These are phyloP conservation scores for Pseudomyrmex concolor DNA, from an alignment of 1,140 invertebrate species.

Conservation along the genomic window DNA sequence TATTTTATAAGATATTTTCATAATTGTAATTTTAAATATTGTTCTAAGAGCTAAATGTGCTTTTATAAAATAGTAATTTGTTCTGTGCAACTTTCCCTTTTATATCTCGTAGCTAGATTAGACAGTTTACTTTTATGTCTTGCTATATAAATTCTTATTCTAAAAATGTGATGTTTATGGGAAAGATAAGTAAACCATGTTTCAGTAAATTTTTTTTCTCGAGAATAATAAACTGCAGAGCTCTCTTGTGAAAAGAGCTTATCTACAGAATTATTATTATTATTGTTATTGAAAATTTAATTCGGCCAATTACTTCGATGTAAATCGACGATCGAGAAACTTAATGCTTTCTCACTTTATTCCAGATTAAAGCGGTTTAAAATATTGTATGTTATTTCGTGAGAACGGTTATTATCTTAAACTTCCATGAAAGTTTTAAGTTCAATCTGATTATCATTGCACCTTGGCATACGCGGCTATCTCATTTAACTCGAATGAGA, in stretches of 20 bases:
- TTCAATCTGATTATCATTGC: slow-evolving; percentile 19
- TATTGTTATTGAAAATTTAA: neutral
- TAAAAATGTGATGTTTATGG: neutral
- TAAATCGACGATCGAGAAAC: slow-evolving; percentile 27
- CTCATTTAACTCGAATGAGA: slow-evolving; percentile 52
- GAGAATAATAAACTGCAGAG: neutral
- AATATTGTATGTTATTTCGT: neutral
- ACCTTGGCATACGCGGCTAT: neutral
- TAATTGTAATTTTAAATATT: too few species aligned
- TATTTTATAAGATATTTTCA: neutral
- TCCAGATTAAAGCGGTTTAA: slow-evolving; percentile 19
- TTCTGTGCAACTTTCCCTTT: too few species aligned
- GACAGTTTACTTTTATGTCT: too few species aligned
- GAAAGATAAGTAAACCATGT: neutral
- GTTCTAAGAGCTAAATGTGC: too few species aligned
- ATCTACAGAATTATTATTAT: neutral
- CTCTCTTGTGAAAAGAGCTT: too few species aligned
- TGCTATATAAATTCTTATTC: too few species aligned
- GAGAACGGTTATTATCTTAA: slow-evolving; percentile 13
- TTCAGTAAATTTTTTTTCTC: neutral
- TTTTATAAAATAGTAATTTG: too few species aligned
- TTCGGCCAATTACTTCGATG: slow-evolving; percentile 3
- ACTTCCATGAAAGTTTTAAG: slow-evolving; percentile 41
- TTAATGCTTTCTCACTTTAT: slow-evolving; percentile 25
- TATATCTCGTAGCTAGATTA: too few species aligned